A percentile compares a stretch with the other conserved stretches of the same genome.
phyloP scores from a whole-genome alignment of 2,888 invertebrate species.

The Zonitis immaculata region DNA sequence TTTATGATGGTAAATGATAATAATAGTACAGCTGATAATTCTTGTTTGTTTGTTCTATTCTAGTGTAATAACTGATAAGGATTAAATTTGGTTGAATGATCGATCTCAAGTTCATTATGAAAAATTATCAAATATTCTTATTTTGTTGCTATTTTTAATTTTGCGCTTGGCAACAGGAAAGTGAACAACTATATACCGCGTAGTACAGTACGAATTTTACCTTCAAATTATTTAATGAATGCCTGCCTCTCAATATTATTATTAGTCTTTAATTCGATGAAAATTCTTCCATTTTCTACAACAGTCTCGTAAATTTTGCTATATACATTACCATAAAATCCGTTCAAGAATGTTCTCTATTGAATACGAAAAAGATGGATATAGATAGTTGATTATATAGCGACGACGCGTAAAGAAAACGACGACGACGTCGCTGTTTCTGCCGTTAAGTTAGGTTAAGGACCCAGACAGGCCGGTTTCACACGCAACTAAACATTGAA shows the following conservation, averaged over 20 bases:
- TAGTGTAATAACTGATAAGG: background rate
- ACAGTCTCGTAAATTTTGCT: too few species aligned
- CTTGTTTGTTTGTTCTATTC: background rate
- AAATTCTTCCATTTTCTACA: too few species aligned
- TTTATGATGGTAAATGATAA: too few species aligned
- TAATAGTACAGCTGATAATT: background rate
- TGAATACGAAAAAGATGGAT: too few species aligned
- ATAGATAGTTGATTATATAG: too few species aligned
- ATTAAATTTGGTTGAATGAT: background rate
- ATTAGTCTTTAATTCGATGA: too few species aligned
- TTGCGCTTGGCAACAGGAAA: background rate
- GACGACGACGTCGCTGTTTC: constrained; percentile 30
- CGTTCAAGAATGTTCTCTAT: too few species aligned
- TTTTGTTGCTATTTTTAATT: background rate
- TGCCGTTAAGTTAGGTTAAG: constrained; percentile 51
- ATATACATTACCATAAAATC: too few species aligned
- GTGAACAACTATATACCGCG: background rate
- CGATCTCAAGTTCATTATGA: background rate
- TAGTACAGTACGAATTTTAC: background rate
- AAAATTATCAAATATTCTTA: background rate
- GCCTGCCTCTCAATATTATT: too few species aligned
- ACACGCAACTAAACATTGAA: constrained; percentile 36
- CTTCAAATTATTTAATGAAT: background rate
- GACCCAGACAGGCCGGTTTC: constrained; percentile 50
- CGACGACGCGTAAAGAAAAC: constrained; percentile 26